Evolutionary conservation across 2,888 invertebrate genomes (phyloP).

Genomic region (Apamea monoglypha): DNA sequence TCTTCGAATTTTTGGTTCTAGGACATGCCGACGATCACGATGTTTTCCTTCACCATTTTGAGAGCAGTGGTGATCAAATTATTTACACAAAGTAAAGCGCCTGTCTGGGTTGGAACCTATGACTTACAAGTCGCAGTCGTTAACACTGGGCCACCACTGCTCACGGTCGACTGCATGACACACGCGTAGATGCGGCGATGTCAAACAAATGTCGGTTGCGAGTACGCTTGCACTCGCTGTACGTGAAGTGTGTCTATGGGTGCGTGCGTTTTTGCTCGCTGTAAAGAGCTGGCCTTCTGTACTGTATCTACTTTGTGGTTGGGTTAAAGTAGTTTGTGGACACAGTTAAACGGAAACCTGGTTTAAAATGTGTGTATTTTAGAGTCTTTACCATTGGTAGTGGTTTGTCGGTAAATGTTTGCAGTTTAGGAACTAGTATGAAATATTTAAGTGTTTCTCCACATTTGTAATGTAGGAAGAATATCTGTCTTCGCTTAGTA

Average conservation of each 20-base stretch:
- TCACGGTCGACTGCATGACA: too few species aligned
- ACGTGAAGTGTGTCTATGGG: neutral
- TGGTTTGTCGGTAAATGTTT: slow-evolving; percentile 7
- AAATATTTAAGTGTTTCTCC: slow-evolving; percentile 9
- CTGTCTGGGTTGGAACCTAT: too few species aligned
- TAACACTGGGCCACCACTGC: too few species aligned
- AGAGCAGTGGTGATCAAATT: too few species aligned
- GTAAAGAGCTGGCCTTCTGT: neutral
- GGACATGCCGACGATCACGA: too few species aligned
- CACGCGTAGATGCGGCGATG: neutral
- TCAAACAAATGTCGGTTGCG: neutral
- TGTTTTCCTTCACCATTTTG: too few species aligned
- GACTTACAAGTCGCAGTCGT: too few species aligned
- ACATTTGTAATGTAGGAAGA: neutral
- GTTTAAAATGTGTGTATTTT: slow-evolving; percentile 19
- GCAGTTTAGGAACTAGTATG: neutral
- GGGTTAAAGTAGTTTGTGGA: neutral
- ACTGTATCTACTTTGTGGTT: neutral
- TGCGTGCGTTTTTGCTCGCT: neutral
- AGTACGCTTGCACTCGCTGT: neutral
- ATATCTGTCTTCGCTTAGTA: neutral
- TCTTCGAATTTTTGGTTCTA: too few species aligned
- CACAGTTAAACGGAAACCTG: slow-evolving; percentile 11
- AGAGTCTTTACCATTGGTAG: neutral
- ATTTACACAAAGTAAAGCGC: too few species aligned